A percentile compares a stretch with the other conserved stretches of the same genome.
These are phyloP conservation scores for Caranx melampygus DNA, from an alignment of 2,113 vertebrate species.

Conservation along the genomic window DNA sequence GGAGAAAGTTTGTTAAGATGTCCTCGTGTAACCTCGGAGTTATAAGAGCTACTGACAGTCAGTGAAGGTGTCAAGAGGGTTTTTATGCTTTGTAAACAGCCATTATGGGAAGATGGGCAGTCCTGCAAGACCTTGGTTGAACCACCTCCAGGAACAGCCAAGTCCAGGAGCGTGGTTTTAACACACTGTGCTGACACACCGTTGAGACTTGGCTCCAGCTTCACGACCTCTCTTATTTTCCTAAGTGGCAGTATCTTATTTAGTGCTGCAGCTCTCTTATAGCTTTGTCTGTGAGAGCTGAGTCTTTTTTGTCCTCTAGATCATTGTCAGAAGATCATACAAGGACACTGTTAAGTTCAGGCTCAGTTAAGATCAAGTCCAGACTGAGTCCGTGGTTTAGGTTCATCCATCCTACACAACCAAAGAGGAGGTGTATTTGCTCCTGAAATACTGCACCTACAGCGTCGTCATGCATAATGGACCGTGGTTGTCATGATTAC, in stretches of 20 bases:
- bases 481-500: too few species aligned
- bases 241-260: slow-evolving; percentile 74
- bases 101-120: slow-evolving; percentile 47
- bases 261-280: slow-evolving; percentile 53
- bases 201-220: slow-evolving; percentile 85
- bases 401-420: too few species aligned
- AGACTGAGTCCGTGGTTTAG: not conserved
- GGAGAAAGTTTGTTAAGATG: slow-evolving; percentile 33
- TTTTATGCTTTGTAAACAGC: slow-evolving; percentile 48
- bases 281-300: slow-evolving; percentile 48
- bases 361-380: not conserved
- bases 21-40: not conserved
- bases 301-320: slow-evolving; percentile 46
- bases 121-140: slow-evolving; percentile 45
- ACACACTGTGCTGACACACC: slow-evolving; percentile 85
- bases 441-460: too few species aligned
- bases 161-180: slow-evolving; percentile 86
- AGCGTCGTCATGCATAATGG: too few species aligned
- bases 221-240: slow-evolving; percentile 78
- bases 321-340: slow-evolving; percentile 33
- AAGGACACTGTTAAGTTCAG: not conserved
- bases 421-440: too few species aligned
- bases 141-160: slow-evolving; percentile 80
- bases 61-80: slow-evolving; percentile 29
- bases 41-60: slow-evolving; percentile 4